phyloP scores from a whole-genome alignment of 2,797 vertebrate species.

The Hemitrygon akajei region DNA sequence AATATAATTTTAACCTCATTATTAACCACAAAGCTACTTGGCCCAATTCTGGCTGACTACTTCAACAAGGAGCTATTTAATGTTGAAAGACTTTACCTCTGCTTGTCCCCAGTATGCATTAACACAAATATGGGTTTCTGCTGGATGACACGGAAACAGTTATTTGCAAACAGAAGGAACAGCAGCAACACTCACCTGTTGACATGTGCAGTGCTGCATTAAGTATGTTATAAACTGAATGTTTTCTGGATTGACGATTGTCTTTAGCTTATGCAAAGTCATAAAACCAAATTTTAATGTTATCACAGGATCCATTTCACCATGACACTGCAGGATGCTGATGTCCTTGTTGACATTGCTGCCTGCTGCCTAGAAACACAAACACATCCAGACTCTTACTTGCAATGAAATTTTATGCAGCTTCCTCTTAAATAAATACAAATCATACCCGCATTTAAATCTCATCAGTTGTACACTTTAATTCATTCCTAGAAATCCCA shows the following conservation, averaged over 20 bases:
- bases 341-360: conserved; percentile 71
- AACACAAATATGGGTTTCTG: not conserved
- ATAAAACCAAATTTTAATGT: conserved; percentile 75
- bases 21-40: not conserved
- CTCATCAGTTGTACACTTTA: no score
- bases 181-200: conserved; percentile 62
- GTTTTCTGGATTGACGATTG: conserved; percentile 71
- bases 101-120: not conserved
- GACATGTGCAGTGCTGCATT: conserved; percentile 79
- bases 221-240: conserved; percentile 82
- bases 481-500: no score
- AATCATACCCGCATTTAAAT: no score
- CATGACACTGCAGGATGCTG: conserved; percentile 90
- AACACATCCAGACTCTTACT: not conserved
- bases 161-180: not conserved
- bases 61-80: not conserved
- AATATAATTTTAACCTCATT: not conserved
- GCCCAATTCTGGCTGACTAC: not conserved
- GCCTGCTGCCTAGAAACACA: conserved; percentile 55
- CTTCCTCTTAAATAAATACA: no score
- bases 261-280: conserved; percentile 82
- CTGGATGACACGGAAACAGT: not conserved
- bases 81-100: not conserved
- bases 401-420: not conserved
- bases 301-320: conserved; percentile 83